A percentile compares a stretch with the other conserved stretches of the same genome.
Evolutionary conservation across 2,888 invertebrate genomes (phyloP).

Genomic region (Drosophila setosimentum): DNA sequence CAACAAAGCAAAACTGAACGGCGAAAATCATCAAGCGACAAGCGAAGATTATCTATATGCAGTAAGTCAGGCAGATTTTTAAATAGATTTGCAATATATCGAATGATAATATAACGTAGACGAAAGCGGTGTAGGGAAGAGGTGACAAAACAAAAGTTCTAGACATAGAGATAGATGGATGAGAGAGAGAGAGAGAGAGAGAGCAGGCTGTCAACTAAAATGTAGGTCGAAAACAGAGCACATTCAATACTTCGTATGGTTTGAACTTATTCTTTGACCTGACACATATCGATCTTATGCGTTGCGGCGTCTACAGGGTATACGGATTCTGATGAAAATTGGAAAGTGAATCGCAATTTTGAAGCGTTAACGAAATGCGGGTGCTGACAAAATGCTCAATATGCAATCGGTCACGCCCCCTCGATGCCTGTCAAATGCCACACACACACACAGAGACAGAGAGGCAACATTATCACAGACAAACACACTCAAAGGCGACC

Average conservation of each 20-base stretch:
- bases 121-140: neutral
- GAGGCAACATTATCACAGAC: constrained; percentile 2
- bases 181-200: neutral
- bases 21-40: neutral
- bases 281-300: neutral
- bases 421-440: constrained; percentile 39
- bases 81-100: neutral
- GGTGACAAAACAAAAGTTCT: neutral
- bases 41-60: neutral
- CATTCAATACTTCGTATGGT: neutral
- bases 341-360: constrained; percentile 31
- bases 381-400: constrained; percentile 55
- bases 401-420: constrained; percentile 42
- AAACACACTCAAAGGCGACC: constrained; percentile 33
- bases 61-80: neutral
- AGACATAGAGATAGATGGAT: neutral
- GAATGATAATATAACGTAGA: neutral
- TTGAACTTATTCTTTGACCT: neutral
- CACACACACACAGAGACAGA: constrained; percentile 21
- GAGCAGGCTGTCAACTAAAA: neutral
- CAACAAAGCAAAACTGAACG: neutral
- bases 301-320: constrained; percentile 19
- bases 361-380: constrained; percentile 54
- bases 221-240: neutral
- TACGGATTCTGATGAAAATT: constrained; percentile 33